Evolutionary conservation across 2,888 invertebrate species (phyloP).

Genomic region (Drosophila multiciliata): DNA sequence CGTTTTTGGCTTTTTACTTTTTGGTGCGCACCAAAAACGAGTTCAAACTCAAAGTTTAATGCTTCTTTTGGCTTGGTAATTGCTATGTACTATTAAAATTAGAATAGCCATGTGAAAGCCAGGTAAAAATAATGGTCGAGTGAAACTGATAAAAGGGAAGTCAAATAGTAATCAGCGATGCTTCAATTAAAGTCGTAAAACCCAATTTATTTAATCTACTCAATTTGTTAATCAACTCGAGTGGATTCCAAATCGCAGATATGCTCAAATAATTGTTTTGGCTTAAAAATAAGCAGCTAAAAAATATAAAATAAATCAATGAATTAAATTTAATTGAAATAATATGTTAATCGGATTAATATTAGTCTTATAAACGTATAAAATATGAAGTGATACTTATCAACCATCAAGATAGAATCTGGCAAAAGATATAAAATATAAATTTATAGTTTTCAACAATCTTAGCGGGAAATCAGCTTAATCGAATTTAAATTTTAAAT

Average conservation of each 20-base stretch:
- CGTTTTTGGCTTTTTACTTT: slow-evolving; percentile 77
- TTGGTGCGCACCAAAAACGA: slow-evolving; percentile 38
- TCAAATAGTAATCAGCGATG: slow-evolving; percentile 18
- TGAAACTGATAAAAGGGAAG: slow-evolving; percentile 31
- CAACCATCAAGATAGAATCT: neutral
- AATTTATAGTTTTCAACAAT: neutral
- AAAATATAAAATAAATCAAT: neutral
- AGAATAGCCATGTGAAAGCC: slow-evolving; percentile 46
- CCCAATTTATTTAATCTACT: slow-evolving; percentile 12
- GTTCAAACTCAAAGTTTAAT: slow-evolving; percentile 36
- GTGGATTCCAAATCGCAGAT: slow-evolving; percentile 3
- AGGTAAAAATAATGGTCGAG: slow-evolving; percentile 32
- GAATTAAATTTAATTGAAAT: neutral
- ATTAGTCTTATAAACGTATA: neutral
- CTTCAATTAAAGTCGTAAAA: slow-evolving; percentile 33
- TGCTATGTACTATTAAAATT: slow-evolving; percentile 37
- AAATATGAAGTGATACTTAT: neutral
- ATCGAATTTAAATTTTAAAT: neutral
- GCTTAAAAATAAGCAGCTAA: neutral
- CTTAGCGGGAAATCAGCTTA: neutral
- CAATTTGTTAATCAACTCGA: neutral
- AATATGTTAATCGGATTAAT: neutral
- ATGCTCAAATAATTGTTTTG: neutral
- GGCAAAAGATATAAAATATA: neutral
- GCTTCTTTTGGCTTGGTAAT: slow-evolving; percentile 27